Percentiles rank a stretch among this genome's conserved stretches.
These are phyloP conservation scores for Aphelinus certus DNA, from an alignment of 1,140 invertebrate genomes.

Conservation along the genomic window DNA sequence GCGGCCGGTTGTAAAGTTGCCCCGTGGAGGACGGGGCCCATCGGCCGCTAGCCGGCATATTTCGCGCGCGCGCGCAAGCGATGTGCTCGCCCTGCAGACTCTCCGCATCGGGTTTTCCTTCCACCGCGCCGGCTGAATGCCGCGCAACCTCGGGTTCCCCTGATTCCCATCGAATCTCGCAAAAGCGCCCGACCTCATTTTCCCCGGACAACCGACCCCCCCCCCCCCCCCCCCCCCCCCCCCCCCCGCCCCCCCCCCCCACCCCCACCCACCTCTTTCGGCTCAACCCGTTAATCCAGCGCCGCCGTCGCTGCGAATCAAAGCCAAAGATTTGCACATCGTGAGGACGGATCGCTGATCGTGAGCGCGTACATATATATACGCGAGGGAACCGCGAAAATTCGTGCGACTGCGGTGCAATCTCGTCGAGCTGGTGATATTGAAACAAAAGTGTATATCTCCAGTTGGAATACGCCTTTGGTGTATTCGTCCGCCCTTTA, in stretches of 20 bases:
- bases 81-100: constrained; percentile 40
- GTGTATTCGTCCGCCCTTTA: too few relatives aligned
- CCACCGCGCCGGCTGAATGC: constrained; percentile 20
- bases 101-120: constrained; percentile 43
- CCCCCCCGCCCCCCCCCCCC: background rate
- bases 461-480: too few relatives aligned
- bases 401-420: too few relatives aligned
- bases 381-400: too few relatives aligned
- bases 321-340: constrained; percentile 16
- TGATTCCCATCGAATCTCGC: constrained; percentile 43
- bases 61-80: constrained; percentile 49
- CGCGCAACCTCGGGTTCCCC: background rate
- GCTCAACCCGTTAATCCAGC: constrained; percentile 6
- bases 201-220: background rate
- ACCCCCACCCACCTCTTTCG: background rate
- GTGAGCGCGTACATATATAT: too few relatives aligned
- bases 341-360: background rate
- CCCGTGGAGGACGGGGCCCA: constrained; percentile 58
- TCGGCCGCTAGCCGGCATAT: constrained; percentile 57
- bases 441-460: too few relatives aligned
- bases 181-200: constrained; percentile 16
- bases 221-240: background rate
- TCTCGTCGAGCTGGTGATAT: too few relatives aligned
- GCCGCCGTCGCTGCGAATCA: constrained; percentile 13
- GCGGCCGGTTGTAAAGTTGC: constrained; percentile 62